phyloP scores from a whole-genome alignment of 2,797 vertebrate genomes.

The Nyctalus aviator region DNA sequence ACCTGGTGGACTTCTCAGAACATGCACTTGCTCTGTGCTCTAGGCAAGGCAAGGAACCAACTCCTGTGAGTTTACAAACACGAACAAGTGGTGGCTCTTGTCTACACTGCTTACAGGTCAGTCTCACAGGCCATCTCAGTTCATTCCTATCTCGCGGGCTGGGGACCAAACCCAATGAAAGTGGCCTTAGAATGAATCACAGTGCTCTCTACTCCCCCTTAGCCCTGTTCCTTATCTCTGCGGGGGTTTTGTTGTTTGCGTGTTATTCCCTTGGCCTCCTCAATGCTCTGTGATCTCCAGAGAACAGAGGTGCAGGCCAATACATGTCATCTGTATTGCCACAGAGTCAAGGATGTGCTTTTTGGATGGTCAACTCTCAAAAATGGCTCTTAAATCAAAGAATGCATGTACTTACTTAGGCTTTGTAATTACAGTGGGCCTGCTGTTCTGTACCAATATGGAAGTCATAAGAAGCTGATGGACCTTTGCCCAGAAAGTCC shows the following conservation, averaged over 20 bases:
- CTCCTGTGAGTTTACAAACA: background rate
- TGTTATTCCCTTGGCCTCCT: background rate
- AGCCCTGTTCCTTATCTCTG: background rate
- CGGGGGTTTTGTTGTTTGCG: background rate
- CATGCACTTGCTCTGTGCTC: background rate
- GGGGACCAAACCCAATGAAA: background rate
- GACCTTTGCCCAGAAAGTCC: constrained; percentile 29
- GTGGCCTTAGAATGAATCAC: constrained; percentile 13
- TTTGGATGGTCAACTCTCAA: background rate
- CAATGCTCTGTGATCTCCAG: background rate
- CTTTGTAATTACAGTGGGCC: background rate
- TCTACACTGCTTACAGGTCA: background rate
- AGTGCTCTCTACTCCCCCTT: background rate
- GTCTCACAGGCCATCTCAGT: background rate
- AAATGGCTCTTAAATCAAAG: constrained; percentile 44
- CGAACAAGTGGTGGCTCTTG: background rate
- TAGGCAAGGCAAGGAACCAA: background rate
- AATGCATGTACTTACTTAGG: background rate
- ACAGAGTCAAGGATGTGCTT: constrained; percentile 36
- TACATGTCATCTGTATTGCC: background rate
- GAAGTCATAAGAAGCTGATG: background rate
- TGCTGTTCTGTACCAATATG: background rate
- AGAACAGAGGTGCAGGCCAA: background rate
- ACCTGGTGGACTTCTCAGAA: background rate
- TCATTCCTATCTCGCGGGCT: constrained; percentile 6